Conservation (phyloP, 2,797 vertebrate genomes). For the Ceryle rudis region DNA sequence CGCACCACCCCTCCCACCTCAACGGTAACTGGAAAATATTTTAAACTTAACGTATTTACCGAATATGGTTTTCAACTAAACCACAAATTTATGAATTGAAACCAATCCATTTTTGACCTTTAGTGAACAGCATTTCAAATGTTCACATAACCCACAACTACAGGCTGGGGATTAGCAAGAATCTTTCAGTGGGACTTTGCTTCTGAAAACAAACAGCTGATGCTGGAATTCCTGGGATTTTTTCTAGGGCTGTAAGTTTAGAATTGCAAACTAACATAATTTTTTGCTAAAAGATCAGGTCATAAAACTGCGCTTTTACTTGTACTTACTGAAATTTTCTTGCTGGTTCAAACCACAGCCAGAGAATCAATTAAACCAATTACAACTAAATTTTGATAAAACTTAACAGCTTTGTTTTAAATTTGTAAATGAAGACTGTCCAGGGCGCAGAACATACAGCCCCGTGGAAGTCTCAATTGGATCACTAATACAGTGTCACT, state of each 20-base stretch:
- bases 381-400: not conserved
- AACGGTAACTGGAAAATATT: not conserved
- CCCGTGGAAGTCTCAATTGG: not conserved
- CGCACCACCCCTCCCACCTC: not conserved
- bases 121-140: conserved; percentile 64
- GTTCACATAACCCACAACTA: conserved; percentile 70
- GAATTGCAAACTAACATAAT: conserved; percentile 53
- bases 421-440: not conserved
- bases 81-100: not conserved
- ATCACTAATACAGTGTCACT: not conserved
- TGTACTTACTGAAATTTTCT: not conserved
- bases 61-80: not conserved
- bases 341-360: not conserved
- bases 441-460: not conserved
- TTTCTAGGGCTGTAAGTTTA: conserved; percentile 67
- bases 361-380: not conserved
- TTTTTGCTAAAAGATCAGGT: conserved; percentile 56
- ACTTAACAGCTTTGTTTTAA: not conserved
- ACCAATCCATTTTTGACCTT: not conserved
- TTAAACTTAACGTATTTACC: not conserved
- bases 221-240: conserved; percentile 77
- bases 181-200: conserved; percentile 79
- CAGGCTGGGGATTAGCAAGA: conserved; percentile 74
- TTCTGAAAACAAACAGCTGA: conserved; percentile 79
- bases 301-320: not conserved